Evolutionary conservation across 1,140 invertebrate species (phyloP), one percentile per base, ranked within the genome.

Genomic region (Plutomurus gul): DNA sequence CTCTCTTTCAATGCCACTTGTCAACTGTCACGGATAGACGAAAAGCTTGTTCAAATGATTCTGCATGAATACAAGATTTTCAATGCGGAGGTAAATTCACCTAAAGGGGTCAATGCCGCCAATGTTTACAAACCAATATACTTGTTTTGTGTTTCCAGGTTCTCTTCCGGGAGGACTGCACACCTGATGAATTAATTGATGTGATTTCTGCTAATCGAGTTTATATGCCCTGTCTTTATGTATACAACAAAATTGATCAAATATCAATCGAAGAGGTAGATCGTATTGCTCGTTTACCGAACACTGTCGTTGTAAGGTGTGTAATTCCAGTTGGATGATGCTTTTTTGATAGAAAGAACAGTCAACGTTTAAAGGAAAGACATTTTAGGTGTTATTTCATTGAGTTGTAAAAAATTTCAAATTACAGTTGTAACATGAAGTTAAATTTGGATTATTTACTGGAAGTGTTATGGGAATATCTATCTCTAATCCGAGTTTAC

Each of bases 241-340:
- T 99, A 60, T 99, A 99, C 88, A 99, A 99, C 88, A 99, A 99
- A 91, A 98, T 99, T 84, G 98, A 99, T 93, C 97, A 99, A 88
- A 96, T 99, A 84, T 98, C 96, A 27, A 96, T 99, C 82, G 97
- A 99, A 88, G 97, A 99, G 89, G 95, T 99, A 6, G 95, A 99
- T 88, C 89, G 95, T 85, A 92, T 99, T 86, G 98, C 98, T 6
- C 90, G 95, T 79, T 90, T 94, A 86, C 91, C 94, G 0, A 91
- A 98, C 87, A 95, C 94, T 84, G 92, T 99, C 78, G 98, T 99
- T 79, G 95, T 99, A 82, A 97, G 94, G 95, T 96, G 87, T 33
- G 46, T 49, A 49, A 47, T 47, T 7, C 16, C 4, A 47, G 16
- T 47, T n/a, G 7, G 16, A 56, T 56, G 7, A n/a, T n/a, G n/a